These are phyloP conservation scores for Anniella stebbinsi DNA, from an alignment of 2,797 vertebrate genomes.

Conservation along the genomic window DNA sequence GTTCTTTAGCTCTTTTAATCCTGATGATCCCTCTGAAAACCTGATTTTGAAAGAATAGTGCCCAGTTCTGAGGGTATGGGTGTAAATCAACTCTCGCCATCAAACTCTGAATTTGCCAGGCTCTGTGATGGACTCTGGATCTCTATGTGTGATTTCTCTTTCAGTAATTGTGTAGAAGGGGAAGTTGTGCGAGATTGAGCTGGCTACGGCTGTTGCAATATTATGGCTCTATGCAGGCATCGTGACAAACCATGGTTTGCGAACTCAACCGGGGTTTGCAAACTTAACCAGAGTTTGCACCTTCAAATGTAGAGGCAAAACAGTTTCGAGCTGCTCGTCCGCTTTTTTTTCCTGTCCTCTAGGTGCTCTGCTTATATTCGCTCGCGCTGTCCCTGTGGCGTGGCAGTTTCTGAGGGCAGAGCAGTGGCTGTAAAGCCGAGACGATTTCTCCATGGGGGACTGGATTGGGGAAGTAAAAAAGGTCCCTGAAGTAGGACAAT, in stretches of 20 bases:
- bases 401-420: too few relatives aligned
- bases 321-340: background rate
- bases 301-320: too few relatives aligned
- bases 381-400: too few relatives aligned
- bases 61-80: conserved; percentile 63
- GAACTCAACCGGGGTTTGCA: too few relatives aligned
- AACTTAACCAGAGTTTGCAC: background rate
- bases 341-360: too few relatives aligned
- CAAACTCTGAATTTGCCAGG: background rate
- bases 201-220: background rate
- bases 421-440: too few relatives aligned
- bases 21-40: background rate
- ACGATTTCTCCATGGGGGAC: too few relatives aligned
- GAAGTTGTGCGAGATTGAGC: background rate
- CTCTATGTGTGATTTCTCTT: background rate
- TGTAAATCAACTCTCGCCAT: background rate
- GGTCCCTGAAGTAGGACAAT: too few relatives aligned
- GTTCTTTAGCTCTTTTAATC: too few relatives aligned
- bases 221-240: background rate
- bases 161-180: background rate
- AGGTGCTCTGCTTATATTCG: too few relatives aligned
- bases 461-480: too few relatives aligned
- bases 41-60: conserved; percentile 36
- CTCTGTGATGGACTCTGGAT: background rate
- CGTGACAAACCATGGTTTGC: background rate